phyloP scores from a whole-genome alignment of 64 coral and sea anemone genomes.

The Platygyra sinensis region DNA sequence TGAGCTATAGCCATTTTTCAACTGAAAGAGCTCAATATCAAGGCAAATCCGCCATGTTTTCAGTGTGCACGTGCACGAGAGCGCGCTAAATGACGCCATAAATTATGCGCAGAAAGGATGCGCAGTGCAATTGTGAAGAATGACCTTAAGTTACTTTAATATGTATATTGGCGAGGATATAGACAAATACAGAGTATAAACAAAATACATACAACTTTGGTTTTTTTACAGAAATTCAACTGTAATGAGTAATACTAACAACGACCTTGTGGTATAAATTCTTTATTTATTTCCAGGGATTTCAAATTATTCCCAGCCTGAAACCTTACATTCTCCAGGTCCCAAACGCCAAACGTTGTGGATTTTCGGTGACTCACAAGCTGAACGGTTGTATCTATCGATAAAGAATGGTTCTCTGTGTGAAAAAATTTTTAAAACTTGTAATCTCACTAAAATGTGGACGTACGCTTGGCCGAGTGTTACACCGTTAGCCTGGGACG shows the following conservation, averaged over 20 bases:
- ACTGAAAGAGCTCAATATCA: too few species aligned
- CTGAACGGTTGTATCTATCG: conserved; percentile 60
- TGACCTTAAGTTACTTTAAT: too few species aligned
- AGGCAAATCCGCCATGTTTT: too few species aligned
- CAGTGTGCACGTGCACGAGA: too few species aligned
- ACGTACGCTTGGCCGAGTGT: conserved; percentile 57
- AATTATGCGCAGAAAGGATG: too few species aligned
- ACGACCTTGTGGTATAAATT: neutral
- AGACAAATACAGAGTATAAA: too few species aligned
- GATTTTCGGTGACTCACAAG: conserved; percentile 88
- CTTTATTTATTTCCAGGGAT: neutral
- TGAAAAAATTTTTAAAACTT: conserved; percentile 68
- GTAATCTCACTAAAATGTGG: conserved; percentile 81
- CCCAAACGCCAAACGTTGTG: conserved; percentile 37
- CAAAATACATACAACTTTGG: too few species aligned
- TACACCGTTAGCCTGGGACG: conserved; percentile 36
- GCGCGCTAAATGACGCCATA: too few species aligned
- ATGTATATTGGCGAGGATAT: too few species aligned
- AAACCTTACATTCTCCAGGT: neutral
- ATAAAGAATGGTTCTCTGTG: conserved; percentile 64
- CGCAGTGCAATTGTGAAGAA: too few species aligned
- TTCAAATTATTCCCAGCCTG: neutral
- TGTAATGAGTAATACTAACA: neutral
- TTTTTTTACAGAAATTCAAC: neutral
- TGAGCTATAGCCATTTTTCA: too few species aligned